Conservation (phyloP, 2,888 invertebrate genomes). For the Physocephala rufipes region DNA sequence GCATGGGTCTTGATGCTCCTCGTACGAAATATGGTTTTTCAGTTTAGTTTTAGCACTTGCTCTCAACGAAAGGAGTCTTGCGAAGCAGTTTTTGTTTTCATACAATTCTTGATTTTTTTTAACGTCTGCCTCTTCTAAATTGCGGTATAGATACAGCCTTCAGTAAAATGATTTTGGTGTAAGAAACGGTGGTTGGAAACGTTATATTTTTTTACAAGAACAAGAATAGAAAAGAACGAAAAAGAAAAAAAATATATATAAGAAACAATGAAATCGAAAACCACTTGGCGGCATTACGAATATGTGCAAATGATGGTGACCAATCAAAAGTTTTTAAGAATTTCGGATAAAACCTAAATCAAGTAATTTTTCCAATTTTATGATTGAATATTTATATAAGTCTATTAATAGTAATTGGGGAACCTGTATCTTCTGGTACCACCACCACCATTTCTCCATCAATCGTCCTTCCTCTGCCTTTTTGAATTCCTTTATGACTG, state of each 20-base stretch:
- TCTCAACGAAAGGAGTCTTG: slow-evolving; percentile 44
- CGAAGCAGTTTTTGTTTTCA: slow-evolving; percentile 31
- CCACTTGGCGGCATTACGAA: background rate
- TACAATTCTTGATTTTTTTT: slow-evolving; percentile 27
- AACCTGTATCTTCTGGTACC: background rate
- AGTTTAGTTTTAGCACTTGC: slow-evolving; percentile 52
- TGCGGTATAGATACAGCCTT: slow-evolving; percentile 48
- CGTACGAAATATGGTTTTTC: slow-evolving; percentile 44
- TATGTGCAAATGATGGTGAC: slow-evolving; percentile 9
- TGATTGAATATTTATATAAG: background rate
- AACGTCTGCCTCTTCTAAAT: slow-evolving; percentile 20
- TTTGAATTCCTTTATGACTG: slow-evolving; percentile 8
- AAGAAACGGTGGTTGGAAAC: slow-evolving; percentile 33
- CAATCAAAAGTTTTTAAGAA: background rate
- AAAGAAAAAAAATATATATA: too few species aligned
- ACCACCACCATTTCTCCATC: too few species aligned
- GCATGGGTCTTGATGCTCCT: slow-evolving; percentile 42
- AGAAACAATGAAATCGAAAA: background rate
- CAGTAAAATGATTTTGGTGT: slow-evolving; percentile 26
- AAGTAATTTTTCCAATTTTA: background rate
- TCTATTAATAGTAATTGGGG: background rate
- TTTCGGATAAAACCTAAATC: background rate
- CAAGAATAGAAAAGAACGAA: background rate
- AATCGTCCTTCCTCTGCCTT: background rate
- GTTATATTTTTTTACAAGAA: slow-evolving; percentile 6